Conservation (phyloP, 2,113 vertebrate genomes). For the Epinephelus cyanopodus region DNA sequence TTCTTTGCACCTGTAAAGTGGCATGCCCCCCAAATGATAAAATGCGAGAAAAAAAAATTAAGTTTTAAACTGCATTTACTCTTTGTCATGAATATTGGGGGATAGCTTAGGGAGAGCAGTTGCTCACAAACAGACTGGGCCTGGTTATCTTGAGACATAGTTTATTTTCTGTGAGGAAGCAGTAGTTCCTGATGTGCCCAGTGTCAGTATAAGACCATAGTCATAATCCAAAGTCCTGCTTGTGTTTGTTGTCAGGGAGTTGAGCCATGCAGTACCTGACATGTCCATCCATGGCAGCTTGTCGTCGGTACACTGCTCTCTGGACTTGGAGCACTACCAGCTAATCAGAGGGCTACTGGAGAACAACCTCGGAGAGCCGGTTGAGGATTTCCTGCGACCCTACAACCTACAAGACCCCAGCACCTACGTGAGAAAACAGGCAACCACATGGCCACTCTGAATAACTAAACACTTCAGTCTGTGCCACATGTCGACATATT, state of each 20-base stretch:
- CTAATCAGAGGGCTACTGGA: slow-evolving; percentile 94
- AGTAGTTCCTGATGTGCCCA: background rate
- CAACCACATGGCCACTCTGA: background rate
- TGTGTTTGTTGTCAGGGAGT: slow-evolving; percentile 84
- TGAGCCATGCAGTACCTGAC: slow-evolving; percentile 93
- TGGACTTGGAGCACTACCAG: slow-evolving; percentile 93
- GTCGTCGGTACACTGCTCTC: slow-evolving; percentile 94
- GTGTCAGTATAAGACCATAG: background rate
- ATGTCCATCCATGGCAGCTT: slow-evolving; percentile 92
- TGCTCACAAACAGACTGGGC: no score
- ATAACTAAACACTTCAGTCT: background rate
- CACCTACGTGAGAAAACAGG: slow-evolving; percentile 89
- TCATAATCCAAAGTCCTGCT: background rate
- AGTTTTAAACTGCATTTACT: no score
- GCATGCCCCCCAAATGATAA: no score
- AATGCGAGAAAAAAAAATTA: no score
- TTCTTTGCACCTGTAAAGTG: no score
- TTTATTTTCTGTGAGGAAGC: background rate
- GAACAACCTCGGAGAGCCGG: slow-evolving; percentile 94
- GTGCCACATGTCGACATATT: background rate
- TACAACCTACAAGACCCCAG: slow-evolving; percentile 96
- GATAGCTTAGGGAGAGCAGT: background rate
- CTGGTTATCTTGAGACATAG: background rate
- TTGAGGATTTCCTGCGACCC: slow-evolving; percentile 95
- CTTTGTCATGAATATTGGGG: no score